These are phyloP conservation scores for Corydoras sp. DNA, from an alignment of 2,113 vertebrate genomes.

Conservation along the genomic window DNA sequence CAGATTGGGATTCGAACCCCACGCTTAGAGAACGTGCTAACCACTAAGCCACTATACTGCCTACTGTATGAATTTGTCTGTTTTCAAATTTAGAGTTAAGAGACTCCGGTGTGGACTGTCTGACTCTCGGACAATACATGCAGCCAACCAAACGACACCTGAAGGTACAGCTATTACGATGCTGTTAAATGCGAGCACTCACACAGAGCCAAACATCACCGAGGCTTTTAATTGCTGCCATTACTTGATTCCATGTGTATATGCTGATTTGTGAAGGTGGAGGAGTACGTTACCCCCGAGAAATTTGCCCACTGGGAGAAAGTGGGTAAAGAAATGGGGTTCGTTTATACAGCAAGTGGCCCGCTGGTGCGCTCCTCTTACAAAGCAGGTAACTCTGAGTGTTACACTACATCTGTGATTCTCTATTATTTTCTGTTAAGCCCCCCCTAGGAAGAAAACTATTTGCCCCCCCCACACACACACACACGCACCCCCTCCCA, in stretches of 20 bases:
- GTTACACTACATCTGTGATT: no score
- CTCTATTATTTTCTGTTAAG: no score
- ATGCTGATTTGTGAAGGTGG: conserved; percentile 71
- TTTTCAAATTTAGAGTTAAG: conserved; percentile 70
- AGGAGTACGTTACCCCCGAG: conserved; percentile 91
- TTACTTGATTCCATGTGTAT: background rate
- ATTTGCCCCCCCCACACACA: no score
- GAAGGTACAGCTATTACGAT: conserved; percentile 64
- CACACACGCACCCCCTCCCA: no score
- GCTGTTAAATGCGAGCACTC: background rate
- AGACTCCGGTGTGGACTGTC: conserved; percentile 83
- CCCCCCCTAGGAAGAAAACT: no score
- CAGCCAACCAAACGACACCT: conserved; percentile 94
- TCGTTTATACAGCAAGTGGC: conserved; percentile 90
- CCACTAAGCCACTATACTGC: background rate
- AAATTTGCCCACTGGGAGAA: conserved; percentile 93
- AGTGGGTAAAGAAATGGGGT: conserved; percentile 87
- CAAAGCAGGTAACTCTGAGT: conserved; percentile 83
- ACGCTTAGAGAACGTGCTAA: no score
- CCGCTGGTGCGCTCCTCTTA: conserved; percentile 95
- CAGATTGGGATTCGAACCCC: no score
- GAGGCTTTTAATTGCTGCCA: no score
- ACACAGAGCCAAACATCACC: no score
- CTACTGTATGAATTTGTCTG: background rate
- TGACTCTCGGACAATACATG: conserved; percentile 97